Evolutionary conservation across 92 coral and sea anemone genomes (phyloP), one percentile per base, ranked within the genome.

Genomic region (Bergia puertoricense): DNA sequence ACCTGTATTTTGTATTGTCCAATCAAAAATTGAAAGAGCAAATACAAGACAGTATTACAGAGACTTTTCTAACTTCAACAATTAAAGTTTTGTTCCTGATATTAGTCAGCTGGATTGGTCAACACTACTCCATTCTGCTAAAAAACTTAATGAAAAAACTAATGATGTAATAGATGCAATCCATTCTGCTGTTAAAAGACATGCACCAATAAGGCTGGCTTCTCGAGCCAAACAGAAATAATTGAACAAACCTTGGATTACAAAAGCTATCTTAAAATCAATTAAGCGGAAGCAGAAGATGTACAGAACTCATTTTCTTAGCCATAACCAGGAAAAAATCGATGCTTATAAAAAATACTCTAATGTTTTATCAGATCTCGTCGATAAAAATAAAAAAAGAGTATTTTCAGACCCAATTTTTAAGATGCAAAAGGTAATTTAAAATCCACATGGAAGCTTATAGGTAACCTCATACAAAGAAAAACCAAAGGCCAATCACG

Each of bases 241-340:
- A 30, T 30, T 30, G 30, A 30, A 30, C 0, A 30, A 30, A 30
- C 0, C 88, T 20, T 85, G 88, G 46, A 78, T 78, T 6, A 78
- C 82, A 6, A 6, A 8, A 30, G 30, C 30, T 30, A 30, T 30
- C 0, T 30, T 30, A 30, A 30, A 30, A 30, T 30, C 30, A 30
- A 74, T 74, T 15, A 74, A 85, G 69, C 16, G 30, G 15, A 86
- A 86, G 51, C 89, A 86, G 20, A 86, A 86, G 79, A 74, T 86
- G 89, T 86, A 86, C 20, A 20, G 10, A 40, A 42, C 81, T 2
- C 82, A 86, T 41, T 86, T 86, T 57, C 82, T 41, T 16, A 43
- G 68, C 43, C 14, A 46, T 73, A 38, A 86, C 59, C 11, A 23
- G 1, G 68, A 86, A 0, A 43, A 43, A 86, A 51, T 73, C 73